These are phyloP conservation scores for Hemicordylus capensis DNA, from an alignment of 2,113 vertebrate species.

Conservation along the genomic window DNA sequence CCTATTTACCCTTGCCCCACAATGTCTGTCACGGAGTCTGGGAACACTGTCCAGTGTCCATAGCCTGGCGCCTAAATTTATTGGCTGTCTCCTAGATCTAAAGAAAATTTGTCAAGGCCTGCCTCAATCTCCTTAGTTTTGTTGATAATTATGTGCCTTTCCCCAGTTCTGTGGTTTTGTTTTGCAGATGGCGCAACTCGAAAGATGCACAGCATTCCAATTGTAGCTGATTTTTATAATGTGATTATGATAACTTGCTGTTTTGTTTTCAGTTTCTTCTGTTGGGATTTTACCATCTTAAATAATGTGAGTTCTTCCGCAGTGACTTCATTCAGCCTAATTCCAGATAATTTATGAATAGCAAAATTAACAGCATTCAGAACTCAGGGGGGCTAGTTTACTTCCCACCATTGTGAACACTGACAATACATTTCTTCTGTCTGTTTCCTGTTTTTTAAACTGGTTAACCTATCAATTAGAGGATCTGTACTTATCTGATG, in stretches of 20 bases:
- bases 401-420: background rate
- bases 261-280: background rate
- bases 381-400: background rate
- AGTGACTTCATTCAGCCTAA: background rate
- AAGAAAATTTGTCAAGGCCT: background rate
- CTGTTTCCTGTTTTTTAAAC: conserved; percentile 1
- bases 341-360: background rate
- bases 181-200: too few relatives aligned
- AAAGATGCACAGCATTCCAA: background rate
- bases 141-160: background rate
- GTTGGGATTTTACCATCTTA: background rate
- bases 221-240: background rate
- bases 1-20: too few relatives aligned
- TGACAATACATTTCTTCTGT: background rate
- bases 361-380: background rate
- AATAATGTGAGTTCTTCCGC: background rate
- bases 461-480: background rate
- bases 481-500: background rate
- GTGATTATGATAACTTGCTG: background rate
- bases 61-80: too few relatives aligned
- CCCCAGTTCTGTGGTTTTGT: background rate
- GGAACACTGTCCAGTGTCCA: too few relatives aligned
- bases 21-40: too few relatives aligned
- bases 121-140: background rate
- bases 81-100: too few relatives aligned